Percentiles rank a stretch among this genome's conserved stretches.
These are phyloP conservation scores for Noctua janthe DNA, from an alignment of 2,888 invertebrate species.

Conservation along the genomic window DNA sequence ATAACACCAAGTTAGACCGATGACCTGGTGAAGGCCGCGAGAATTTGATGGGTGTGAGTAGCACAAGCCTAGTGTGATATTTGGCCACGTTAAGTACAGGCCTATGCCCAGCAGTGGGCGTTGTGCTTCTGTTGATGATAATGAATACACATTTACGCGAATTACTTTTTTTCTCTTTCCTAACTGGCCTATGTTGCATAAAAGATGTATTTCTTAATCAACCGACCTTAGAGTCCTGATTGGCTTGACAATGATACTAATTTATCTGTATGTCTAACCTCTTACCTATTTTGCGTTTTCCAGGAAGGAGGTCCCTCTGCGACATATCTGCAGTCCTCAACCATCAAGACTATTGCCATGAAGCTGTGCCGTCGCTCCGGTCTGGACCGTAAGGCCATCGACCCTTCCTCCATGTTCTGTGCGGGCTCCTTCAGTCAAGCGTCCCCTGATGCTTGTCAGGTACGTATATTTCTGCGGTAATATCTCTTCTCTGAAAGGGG, in stretches of 20 bases:
- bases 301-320: slow-evolving; percentile 86
- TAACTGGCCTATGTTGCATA: neutral
- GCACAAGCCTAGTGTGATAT: neutral
- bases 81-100: neutral
- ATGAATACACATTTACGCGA: neutral
- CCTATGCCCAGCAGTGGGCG: too few relatives aligned
- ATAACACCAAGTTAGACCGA: neutral
- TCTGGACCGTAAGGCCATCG: slow-evolving; percentile 82
- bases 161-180: neutral
- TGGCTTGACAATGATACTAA: neutral
- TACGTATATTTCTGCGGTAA: slow-evolving; percentile 51
- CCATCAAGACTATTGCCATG: slow-evolving; percentile 85
- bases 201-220: neutral
- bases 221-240: neutral
- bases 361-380: slow-evolving; percentile 85
- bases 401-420: slow-evolving; percentile 89
- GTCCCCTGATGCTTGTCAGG: slow-evolving; percentile 90
- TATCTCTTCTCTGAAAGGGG: neutral
- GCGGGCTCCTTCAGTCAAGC: slow-evolving; percentile 87
- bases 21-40: neutral
- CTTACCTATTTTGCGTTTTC: neutral
- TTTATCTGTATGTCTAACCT: neutral
- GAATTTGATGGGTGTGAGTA: neutral
- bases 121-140: neutral
- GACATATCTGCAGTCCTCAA: slow-evolving; percentile 83